A percentile compares a stretch with the other conserved stretches of the same genome.
These are phyloP conservation scores for Brachyalestes nurse DNA, from an alignment of 2,797 vertebrate species.

Conservation along the genomic window DNA sequence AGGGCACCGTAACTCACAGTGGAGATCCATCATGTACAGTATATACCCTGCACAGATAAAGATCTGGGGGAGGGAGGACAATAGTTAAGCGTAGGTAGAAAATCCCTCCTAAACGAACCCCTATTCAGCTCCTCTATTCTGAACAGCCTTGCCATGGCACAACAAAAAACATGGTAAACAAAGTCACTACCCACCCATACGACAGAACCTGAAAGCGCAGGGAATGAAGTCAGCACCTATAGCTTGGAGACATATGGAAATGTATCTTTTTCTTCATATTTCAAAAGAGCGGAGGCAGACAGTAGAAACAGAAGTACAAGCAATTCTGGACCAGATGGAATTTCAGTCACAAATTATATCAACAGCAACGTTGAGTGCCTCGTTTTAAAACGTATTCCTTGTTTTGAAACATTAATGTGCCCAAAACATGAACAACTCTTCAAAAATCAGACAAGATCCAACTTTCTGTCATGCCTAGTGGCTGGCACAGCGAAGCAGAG, in stretches of 20 bases:
- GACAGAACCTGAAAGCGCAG: background rate
- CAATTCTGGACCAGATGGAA: too few relatives aligned
- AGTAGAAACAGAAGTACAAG: too few relatives aligned
- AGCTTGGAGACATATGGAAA: background rate
- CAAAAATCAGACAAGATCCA: too few relatives aligned
- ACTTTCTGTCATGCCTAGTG: too few relatives aligned
- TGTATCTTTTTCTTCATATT: background rate
- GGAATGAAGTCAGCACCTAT: background rate
- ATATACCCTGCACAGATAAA: slow-evolving; percentile 21
- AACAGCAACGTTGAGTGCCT: too few relatives aligned
- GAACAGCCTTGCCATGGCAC: background rate
- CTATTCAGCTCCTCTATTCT: slow-evolving; percentile 9
- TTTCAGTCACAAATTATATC: too few relatives aligned
- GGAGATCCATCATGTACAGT: slow-evolving; percentile 28
- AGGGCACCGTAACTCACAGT: slow-evolving; percentile 15
- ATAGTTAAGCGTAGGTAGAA: slow-evolving; percentile 19
- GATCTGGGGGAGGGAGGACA: slow-evolving; percentile 34
- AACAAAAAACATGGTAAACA: slow-evolving; percentile 1
- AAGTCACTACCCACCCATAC: background rate
- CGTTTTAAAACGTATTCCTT: too few relatives aligned
- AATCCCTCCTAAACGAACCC: background rate
- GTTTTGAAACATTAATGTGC: too few relatives aligned
- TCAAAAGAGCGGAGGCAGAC: background rate
- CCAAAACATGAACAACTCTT: too few relatives aligned
- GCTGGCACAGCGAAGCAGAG: too few relatives aligned